phyloP scores from a whole-genome alignment of 2,888 invertebrate genomes.

The Lycocerus yunnanus region DNA sequence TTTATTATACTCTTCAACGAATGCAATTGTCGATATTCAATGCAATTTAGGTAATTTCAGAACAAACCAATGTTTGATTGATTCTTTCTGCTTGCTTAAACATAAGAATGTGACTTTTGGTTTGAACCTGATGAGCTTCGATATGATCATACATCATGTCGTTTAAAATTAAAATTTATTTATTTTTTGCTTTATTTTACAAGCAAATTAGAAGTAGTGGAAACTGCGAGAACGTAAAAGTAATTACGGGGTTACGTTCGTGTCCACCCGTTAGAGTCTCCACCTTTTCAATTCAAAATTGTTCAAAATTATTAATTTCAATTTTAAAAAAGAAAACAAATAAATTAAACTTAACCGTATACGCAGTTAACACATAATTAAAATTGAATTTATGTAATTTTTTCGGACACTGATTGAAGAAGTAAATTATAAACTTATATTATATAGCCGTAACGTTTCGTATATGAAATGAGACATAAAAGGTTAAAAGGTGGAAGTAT shows the following conservation, averaged over 20 bases:
- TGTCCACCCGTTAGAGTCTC: neutral
- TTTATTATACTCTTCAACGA: conserved; percentile 14
- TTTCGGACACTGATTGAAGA: neutral
- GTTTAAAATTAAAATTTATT: neutral
- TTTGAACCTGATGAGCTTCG: neutral
- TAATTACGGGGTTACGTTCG: neutral
- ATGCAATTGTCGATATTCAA: conserved; percentile 21
- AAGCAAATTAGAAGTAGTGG: neutral
- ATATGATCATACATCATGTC: neutral
- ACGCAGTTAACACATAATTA: neutral
- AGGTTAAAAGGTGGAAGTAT: conserved; percentile 24
- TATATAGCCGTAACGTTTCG: neutral
- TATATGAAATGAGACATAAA: conserved; percentile 15
- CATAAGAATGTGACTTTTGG: neutral
- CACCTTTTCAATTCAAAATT: neutral
- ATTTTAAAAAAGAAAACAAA: neutral
- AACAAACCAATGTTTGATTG: conserved; percentile 16
- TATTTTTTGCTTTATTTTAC: neutral
- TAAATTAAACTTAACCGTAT: neutral
- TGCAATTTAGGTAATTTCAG: conserved; percentile 23
- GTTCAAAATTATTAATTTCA: neutral
- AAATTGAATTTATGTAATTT: neutral
- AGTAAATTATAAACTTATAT: neutral
- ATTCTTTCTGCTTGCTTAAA: conserved; percentile 23
- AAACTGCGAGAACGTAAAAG: too few relatives aligned